These are phyloP conservation scores for Eclectus roratus DNA, from an alignment of 2,113 vertebrate genomes.

Conservation along the genomic window DNA sequence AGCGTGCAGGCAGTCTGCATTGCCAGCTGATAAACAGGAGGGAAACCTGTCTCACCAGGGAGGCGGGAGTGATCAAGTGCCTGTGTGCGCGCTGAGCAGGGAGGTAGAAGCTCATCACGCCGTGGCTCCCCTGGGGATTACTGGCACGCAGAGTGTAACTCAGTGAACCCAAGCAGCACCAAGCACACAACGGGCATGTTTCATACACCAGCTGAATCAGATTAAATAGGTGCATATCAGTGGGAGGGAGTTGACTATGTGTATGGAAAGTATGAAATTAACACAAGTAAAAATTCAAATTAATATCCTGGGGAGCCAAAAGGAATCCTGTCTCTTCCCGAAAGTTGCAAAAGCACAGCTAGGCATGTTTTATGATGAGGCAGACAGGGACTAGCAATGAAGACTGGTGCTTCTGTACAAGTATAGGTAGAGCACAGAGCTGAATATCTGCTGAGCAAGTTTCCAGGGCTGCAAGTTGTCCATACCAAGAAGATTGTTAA, in stretches of 20 bases:
- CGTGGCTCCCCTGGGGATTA: fast-evolving
- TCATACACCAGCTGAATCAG: not conserved
- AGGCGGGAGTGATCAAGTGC: not conserved
- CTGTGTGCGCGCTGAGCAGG: not conserved
- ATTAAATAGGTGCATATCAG: not conserved
- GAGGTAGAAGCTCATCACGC: not conserved
- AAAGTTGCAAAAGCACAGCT: not conserved
- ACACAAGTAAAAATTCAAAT: not conserved
- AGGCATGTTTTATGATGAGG: not conserved
- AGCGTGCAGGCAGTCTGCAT: fast-evolving
- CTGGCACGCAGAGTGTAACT: not conserved
- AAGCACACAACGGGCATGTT: not conserved
- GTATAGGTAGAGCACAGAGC: not conserved
- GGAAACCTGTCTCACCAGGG: not conserved
- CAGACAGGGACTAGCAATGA: not conserved
- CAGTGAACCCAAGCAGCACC: not conserved
- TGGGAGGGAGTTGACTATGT: fast-evolving
- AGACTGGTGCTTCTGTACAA: not conserved
- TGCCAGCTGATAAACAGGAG: not conserved
- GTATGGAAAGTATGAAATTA: not conserved
- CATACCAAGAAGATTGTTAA: not conserved
- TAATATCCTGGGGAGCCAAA: not conserved
- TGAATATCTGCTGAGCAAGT: not conserved
- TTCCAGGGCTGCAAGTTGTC: not conserved
- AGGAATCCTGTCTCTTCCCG: not conserved